Evolutionary conservation across 2,113 vertebrate genomes (phyloP).

Genomic region (Xiphophorus hellerii): DNA sequence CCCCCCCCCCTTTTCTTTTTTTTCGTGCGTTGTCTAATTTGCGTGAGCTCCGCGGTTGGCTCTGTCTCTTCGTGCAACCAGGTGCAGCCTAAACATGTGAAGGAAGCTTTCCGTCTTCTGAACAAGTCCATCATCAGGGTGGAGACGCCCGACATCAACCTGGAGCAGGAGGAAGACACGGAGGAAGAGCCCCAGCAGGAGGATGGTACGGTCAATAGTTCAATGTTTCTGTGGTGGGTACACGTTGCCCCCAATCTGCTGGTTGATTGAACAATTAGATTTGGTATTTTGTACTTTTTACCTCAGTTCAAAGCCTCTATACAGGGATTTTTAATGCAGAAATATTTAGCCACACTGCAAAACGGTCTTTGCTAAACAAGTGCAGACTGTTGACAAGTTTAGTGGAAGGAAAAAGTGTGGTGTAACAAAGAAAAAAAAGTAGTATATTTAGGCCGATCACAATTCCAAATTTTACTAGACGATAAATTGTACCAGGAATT

Average conservation of each 20-base stretch:
- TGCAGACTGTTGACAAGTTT: background rate
- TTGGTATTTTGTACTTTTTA: no score
- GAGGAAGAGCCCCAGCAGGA: conserved; percentile 76
- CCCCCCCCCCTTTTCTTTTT: no score
- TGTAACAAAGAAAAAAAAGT: no score
- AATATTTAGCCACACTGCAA: no score
- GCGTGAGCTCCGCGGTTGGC: background rate
- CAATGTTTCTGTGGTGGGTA: rapidly evolving
- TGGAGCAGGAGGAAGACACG: conserved; percentile 92
- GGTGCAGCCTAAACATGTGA: conserved; percentile 99
- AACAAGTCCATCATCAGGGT: conserved; percentile 99
- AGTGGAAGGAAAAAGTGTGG: background rate
- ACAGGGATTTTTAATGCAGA: no score
- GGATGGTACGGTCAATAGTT: conserved; percentile 70
- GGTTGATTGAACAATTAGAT: no score
- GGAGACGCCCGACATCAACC: conserved; percentile 96
- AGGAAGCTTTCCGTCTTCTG: conserved; percentile 96
- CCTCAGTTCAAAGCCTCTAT: no score
- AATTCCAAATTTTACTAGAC: no score
- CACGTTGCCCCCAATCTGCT: no score
- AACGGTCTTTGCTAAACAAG: no score
- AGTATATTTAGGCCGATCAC: no score
- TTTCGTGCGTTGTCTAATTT: background rate
- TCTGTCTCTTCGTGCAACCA: conserved; percentile 39
- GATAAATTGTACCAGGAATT: no score